A percentile compares a stretch with the other conserved stretches of the same genome.
Conservation (phyloP, 37 sponge, comb jelly and placozoan genomes). For the Aplysina aerophoba region DNA sequence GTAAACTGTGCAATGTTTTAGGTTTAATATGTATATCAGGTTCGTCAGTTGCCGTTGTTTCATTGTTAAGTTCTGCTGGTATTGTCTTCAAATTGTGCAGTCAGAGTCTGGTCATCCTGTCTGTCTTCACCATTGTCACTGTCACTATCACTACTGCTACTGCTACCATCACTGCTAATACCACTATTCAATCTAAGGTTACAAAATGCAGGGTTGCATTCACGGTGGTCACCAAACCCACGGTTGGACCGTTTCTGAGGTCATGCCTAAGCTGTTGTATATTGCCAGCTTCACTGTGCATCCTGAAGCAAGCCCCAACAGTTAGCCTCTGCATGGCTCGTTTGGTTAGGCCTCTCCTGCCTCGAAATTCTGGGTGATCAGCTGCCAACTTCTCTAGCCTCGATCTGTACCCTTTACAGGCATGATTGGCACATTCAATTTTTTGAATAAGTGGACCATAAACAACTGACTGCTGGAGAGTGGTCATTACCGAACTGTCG, state of each 20-base stretch:
- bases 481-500: too few relatives aligned
- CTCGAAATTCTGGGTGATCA: constrained; percentile 15
- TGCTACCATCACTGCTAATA: too few relatives aligned
- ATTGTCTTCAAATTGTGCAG: neutral
- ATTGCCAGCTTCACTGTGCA: constrained; percentile 5
- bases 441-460: too few relatives aligned
- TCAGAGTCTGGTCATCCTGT: too few relatives aligned
- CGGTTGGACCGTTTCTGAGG: constrained; percentile 40
- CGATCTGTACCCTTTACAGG: constrained; percentile 17
- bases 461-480: too few relatives aligned
- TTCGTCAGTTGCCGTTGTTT: neutral
- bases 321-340: neutral
- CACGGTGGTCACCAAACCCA: too few relatives aligned
- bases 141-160: too few relatives aligned
- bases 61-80: neutral
- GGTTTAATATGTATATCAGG: neutral
- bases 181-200: too few relatives aligned
- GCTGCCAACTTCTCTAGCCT: neutral
- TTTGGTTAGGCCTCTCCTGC: neutral
- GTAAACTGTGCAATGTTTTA: neutral
- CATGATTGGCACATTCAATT: too few relatives aligned
- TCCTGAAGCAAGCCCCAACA: neutral
- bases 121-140: too few relatives aligned
- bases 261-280: constrained; percentile 27
- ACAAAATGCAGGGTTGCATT: too few relatives aligned